Percentiles rank a stretch among this genome's conserved stretches.
These are phyloP conservation scores for Drosophila emarginata DNA, from an alignment of 2,888 invertebrate genomes.

Conservation along the genomic window DNA sequence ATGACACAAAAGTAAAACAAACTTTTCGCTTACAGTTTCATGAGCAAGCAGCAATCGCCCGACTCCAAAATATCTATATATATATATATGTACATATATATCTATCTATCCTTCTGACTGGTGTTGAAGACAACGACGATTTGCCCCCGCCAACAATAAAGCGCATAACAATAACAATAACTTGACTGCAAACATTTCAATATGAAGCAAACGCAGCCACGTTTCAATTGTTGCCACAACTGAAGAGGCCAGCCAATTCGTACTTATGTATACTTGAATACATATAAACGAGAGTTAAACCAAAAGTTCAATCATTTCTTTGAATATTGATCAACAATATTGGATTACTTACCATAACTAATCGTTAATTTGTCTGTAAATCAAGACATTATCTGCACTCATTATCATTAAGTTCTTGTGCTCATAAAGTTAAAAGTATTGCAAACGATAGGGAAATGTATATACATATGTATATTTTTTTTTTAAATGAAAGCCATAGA, in stretches of 20 bases:
- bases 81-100: not conserved
- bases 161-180: conserved; percentile 78
- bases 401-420: too few species aligned
- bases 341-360: too few species aligned
- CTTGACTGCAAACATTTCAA: conserved; percentile 76
- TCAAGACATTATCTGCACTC: too few species aligned
- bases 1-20: conserved; percentile 74
- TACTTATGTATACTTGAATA: conserved; percentile 22
- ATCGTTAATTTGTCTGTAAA: too few species aligned
- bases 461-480: too few species aligned
- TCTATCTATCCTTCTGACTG: conserved; percentile 17
- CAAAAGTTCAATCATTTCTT: not conserved
- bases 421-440: too few species aligned
- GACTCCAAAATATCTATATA: not conserved
- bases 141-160: conserved; percentile 62
- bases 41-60: conserved; percentile 53
- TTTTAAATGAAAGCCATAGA: too few species aligned
- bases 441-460: too few species aligned
- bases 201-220: conserved; percentile 65
- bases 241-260: conserved; percentile 37
- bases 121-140: conserved; percentile 59
- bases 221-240: conserved; percentile 62
- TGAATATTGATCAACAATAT: too few species aligned
- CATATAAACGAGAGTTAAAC: conserved; percentile 33
- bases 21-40: conserved; percentile 73